A percentile compares a stretch with the other conserved stretches of the same genome.
Evolutionary conservation across 2,797 vertebrate genomes (phyloP).

Genomic region (Pempheris klunzingeri): DNA sequence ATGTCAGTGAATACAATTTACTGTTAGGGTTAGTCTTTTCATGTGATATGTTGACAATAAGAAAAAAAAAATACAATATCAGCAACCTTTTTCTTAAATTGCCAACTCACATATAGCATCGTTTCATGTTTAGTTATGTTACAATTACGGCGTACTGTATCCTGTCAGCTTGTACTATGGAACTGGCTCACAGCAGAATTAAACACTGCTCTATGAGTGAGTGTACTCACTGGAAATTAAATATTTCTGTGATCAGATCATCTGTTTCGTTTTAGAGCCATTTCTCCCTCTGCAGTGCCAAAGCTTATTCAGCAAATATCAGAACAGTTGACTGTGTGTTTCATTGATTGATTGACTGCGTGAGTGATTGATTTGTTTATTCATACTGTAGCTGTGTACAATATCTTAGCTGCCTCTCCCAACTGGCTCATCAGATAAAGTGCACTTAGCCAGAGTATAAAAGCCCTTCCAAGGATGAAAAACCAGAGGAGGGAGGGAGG

Average conservation of each 20-base stretch:
- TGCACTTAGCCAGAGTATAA: slow-evolving; percentile 79
- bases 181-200: neutral
- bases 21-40: neutral
- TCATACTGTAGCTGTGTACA: slow-evolving; percentile 69
- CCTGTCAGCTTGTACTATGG: neutral
- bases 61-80: neutral
- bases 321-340: slow-evolving; percentile 54
- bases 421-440: slow-evolving; percentile 79
- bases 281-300: slow-evolving; percentile 41
- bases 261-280: slow-evolving; percentile 22
- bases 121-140: neutral
- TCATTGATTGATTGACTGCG: slow-evolving; percentile 68
- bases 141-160: neutral
- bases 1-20: too few species aligned
- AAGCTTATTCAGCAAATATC: slow-evolving; percentile 66
- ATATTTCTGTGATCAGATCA: slow-evolving; percentile 26
- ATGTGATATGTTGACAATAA: neutral
- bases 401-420: slow-evolving; percentile 58
- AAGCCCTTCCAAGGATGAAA: slow-evolving; percentile 59
- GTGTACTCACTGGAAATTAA: neutral
- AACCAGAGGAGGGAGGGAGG: slow-evolving; percentile 20
- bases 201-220: neutral
- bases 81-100: neutral
- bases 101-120: neutral
- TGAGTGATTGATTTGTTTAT: slow-evolving; percentile 78